Evolutionary conservation across 2,797 vertebrate genomes (phyloP), one percentile per base, ranked within the genome.

Genomic region (Chromis chromis): DNA sequence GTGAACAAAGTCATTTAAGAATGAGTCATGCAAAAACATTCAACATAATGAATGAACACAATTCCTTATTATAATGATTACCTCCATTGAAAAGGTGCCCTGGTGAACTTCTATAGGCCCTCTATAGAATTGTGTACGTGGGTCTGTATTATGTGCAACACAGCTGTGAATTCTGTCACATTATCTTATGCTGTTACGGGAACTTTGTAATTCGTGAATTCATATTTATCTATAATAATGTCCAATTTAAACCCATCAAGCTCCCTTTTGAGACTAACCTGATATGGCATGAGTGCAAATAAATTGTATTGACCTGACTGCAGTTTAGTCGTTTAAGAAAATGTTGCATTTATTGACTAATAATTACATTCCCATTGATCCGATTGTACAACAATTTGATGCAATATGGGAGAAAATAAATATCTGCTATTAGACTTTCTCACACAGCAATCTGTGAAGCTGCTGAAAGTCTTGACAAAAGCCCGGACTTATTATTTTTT

Each of bases 321-420:
- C 65, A 69, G 62, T 59, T 74, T n/a, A 54, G 22, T 74, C 31
- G 36, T 53, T 65, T 67, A 60, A 40, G 8, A 67, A 72, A 64
- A 70, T 33, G 39, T 12, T 70, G 25, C 4, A 44, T 72, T 64
- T 52, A 62, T 54, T 69, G 76, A 78, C 27, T 33, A 58, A 63
- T 49, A 70, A 44, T 68, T 70, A 39, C 31, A 31, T 46, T n/a
- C 27, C 60, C n/a, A 58, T 62, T 66, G 55, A 79, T 68, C 56
- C 40, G 28, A 68, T 46, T 36, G 25, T 48, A 65, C 54, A 65
- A 69, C 8, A 14, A 33, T 58, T 19, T 53, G 19, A 68, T 52
- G 52, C 22, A 64, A 54, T 46, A 55, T 73, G 25, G 1, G 28
- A 68, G 39, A 66, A 64, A 65, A 72, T 21, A 65, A 66, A 73